phyloP scores from a whole-genome alignment of 2,888 invertebrate genomes.

The Pheosia gnoma region DNA sequence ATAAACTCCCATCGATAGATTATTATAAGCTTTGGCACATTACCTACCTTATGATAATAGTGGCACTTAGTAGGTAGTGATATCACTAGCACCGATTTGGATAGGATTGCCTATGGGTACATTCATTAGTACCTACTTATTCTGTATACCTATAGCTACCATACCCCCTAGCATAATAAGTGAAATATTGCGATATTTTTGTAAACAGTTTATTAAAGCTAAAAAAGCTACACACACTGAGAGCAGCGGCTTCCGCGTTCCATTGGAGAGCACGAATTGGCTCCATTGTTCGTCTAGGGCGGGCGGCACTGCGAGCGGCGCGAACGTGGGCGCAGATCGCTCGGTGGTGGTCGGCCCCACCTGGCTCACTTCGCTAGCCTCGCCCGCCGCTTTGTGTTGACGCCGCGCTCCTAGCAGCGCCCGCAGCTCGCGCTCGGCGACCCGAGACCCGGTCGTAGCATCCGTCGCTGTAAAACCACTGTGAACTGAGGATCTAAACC shows the following conservation, averaged over 20 bases:
- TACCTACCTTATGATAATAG: too few relatives aligned
- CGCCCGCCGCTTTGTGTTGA: constrained; percentile 45
- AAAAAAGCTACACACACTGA: constrained; percentile 49
- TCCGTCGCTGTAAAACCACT: constrained; percentile 9
- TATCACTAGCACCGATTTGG: too few relatives aligned
- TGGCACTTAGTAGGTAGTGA: too few relatives aligned
- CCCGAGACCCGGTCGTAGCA: constrained; percentile 33
- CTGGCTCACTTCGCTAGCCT: constrained; percentile 1
- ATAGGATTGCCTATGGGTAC: too few relatives aligned
- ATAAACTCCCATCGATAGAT: too few relatives aligned
- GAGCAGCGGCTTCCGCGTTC: constrained; percentile 29
- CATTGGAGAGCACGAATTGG: constrained; percentile 51
- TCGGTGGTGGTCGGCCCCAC: constrained; percentile 6
- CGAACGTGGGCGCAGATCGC: constrained; percentile 36
- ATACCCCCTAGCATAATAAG: not conserved
- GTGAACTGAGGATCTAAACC: not conserved
- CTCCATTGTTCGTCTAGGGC: constrained; percentile 56
- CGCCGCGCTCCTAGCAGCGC: constrained; percentile 56
- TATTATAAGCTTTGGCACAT: too few relatives aligned
- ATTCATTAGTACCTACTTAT: too few relatives aligned
- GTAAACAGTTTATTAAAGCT: constrained; percentile 64
- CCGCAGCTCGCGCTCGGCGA: constrained; percentile 65
- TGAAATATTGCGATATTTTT: constrained; percentile 51
- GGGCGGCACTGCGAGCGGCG: constrained; percentile 47
- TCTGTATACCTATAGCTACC: too few relatives aligned